These are phyloP conservation scores for Zosterops borbonicus DNA, from an alignment of 2,113 vertebrate genomes.

Conservation along the genomic window DNA sequence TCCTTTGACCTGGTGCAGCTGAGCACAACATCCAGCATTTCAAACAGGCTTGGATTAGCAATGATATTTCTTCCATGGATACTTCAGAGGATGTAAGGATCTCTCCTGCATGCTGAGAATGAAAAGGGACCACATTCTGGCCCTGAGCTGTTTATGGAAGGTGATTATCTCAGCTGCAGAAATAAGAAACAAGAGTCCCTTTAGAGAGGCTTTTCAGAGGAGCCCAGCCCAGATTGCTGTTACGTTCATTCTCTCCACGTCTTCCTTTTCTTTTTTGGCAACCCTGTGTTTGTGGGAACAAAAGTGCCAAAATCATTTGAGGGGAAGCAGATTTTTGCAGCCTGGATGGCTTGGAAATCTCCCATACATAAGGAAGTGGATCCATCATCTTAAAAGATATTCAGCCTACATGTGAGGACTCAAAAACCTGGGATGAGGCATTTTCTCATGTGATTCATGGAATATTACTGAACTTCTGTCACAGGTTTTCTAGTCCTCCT, in stretches of 20 bases:
- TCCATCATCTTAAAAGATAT: background rate
- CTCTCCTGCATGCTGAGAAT: background rate
- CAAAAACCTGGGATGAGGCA: background rate
- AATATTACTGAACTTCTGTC: background rate
- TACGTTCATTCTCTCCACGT: background rate
- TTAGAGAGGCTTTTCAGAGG: background rate
- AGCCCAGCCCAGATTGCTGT: background rate
- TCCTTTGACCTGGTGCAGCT: background rate
- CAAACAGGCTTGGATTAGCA: background rate
- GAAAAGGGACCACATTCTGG: background rate
- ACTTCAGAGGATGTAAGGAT: background rate
- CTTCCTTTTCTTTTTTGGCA: constrained; percentile 23
- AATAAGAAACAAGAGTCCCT: background rate
- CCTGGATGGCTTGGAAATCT: constrained; percentile 16
- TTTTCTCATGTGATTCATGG: background rate
- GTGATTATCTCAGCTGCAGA: constrained; percentile 15
- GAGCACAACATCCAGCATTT: background rate
- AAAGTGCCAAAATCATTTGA: constrained; percentile 51
- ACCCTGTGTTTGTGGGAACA: background rate
- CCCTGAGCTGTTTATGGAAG: background rate
- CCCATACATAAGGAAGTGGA: constrained; percentile 7
- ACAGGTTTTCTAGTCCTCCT: background rate
- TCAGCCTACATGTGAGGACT: background rate
- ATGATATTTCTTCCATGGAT: background rate
- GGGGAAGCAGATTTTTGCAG: constrained; percentile 49